Percentiles rank a stretch among this genome's conserved stretches.
Evolutionary conservation across 1,140 invertebrate genomes (phyloP).

Genomic region (Cepaea nemoralis): DNA sequence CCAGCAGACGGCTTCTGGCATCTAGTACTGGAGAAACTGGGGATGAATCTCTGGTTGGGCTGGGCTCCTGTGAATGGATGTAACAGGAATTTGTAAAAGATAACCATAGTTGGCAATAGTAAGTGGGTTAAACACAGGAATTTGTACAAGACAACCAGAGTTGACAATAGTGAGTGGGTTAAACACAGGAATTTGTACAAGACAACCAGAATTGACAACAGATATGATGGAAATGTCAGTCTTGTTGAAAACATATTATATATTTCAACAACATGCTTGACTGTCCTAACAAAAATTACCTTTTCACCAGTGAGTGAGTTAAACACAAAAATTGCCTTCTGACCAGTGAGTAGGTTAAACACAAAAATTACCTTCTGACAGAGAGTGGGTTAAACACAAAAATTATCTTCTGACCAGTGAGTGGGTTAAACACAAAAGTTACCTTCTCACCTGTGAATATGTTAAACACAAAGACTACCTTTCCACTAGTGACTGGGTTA

Average conservation of each 20-base stretch:
- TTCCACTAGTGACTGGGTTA: slow-evolving; percentile 64
- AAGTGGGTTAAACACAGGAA: background rate
- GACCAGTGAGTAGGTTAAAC: background rate
- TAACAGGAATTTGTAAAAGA: too few relatives aligned
- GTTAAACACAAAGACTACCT: slow-evolving; percentile 54
- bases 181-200: slow-evolving; percentile 83
- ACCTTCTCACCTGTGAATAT: slow-evolving; percentile 75
- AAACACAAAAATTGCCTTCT: slow-evolving; percentile 71
- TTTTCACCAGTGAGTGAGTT: slow-evolving; percentile 60
- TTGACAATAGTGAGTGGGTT: slow-evolving; percentile 61
- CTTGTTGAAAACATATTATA: too few relatives aligned
- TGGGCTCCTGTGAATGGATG: slow-evolving; percentile 65
- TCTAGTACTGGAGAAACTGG: slow-evolving; percentile 72
- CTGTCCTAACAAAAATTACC: slow-evolving; percentile 68
- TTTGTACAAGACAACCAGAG: background rate
- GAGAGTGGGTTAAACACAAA: background rate
- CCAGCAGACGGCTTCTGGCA: slow-evolving; percentile 82
- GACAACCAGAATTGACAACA: too few relatives aligned
- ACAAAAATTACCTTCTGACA: background rate
- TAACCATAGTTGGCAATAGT: too few relatives aligned
- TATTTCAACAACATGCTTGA: too few relatives aligned
- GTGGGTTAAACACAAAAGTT: slow-evolving; percentile 78
- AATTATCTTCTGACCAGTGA: slow-evolving; percentile 61
- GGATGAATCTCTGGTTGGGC: slow-evolving; percentile 61
- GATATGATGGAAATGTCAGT: too few relatives aligned